Percentiles rank a stretch among this genome's conserved stretches.
These are phyloP conservation scores for Dufourea novaeangliae DNA, from an alignment of 1,140 invertebrate species.

Conservation along the genomic window DNA sequence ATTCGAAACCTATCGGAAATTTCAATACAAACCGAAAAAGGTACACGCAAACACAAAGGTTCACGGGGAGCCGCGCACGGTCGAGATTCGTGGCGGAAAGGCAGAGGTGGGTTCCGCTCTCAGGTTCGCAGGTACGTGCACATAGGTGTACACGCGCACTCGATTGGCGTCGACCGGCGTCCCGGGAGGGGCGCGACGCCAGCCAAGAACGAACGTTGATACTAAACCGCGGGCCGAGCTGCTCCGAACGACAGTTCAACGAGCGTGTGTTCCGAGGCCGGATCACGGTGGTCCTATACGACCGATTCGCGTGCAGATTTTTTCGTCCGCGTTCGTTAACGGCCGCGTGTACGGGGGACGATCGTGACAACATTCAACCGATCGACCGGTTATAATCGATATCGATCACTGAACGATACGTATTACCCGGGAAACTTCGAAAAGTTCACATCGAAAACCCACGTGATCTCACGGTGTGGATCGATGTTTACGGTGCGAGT, in stretches of 20 bases:
- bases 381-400: neutral
- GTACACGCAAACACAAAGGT: neutral
- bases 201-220: constrained; percentile 75
- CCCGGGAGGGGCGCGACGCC: constrained; percentile 73
- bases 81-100: constrained; percentile 57
- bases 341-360: constrained; percentile 30
- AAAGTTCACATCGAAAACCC: neutral
- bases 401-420: neutral
- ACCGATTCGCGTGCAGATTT: constrained; percentile 40
- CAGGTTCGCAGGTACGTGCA: constrained; percentile 61
- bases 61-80: constrained; percentile 34
- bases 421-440: constrained; percentile 10
- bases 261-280: constrained; percentile 72
- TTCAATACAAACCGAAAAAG: neutral
- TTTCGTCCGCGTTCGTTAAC: neutral
- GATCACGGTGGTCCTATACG: constrained; percentile 66
- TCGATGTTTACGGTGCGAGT: constrained; percentile 12
- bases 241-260: constrained; percentile 76
- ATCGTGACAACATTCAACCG: constrained; percentile 18
- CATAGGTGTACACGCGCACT: constrained; percentile 72
- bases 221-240: constrained; percentile 73
- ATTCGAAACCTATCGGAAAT: neutral
- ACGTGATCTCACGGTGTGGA: neutral
- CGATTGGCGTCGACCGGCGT: constrained; percentile 75
- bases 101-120: constrained; percentile 54